Base-by-base conservation (phyloP, 53 echinoderm and acorn worm species). In the Paracentrotus lividus region DNA sequence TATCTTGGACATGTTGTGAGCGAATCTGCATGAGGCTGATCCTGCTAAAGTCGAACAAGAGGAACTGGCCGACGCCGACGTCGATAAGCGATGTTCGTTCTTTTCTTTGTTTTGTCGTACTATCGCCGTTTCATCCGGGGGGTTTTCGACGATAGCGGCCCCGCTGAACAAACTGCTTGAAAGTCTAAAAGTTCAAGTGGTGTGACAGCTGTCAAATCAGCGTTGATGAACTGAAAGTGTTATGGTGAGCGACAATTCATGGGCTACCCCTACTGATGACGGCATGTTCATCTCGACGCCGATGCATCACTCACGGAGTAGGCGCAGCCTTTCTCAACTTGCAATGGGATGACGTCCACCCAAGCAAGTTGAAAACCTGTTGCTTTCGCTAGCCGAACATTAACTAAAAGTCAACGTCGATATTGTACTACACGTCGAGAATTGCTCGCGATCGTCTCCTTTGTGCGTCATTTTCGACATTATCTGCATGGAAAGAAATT, bases 361-460 rank as follows among this genome's bases (percentile, higher is more conserved):
- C 96, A 54, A 34, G 47, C 20, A 93, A 9, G 95, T 94, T 59
- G 97, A 97, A 77, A 95, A 66, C 94, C 88, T 21, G 85, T 97
- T 4, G 87, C 95, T 13, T 97, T 77, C 76, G 95, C 93, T 6
- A 97, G 97, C 54, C 93, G 78, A 38, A 86, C 94, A n/a, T n/a
- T n/a, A 3, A 95, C 86, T 0, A 88, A 86, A 49, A 77, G 93
- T 23, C 95, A 95, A 53, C 31, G 84, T 16, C 94, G 91, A 77
- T 97, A 95, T 60, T 96, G 94, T 90, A 93, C 93, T 20, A 96
- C 96, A 4, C 85, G 93, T 21, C 86, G 86, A 18, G 95, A 97
- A 94, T 54, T 97, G 38, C 51, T 95, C 18, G 94, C 95, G 10
- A 89, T 96, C 10, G 94, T 96, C 24, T 69, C 49, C 38, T 89